Conservation (phyloP, 2,797 vertebrate species). For the Scleropages formosus region DNA sequence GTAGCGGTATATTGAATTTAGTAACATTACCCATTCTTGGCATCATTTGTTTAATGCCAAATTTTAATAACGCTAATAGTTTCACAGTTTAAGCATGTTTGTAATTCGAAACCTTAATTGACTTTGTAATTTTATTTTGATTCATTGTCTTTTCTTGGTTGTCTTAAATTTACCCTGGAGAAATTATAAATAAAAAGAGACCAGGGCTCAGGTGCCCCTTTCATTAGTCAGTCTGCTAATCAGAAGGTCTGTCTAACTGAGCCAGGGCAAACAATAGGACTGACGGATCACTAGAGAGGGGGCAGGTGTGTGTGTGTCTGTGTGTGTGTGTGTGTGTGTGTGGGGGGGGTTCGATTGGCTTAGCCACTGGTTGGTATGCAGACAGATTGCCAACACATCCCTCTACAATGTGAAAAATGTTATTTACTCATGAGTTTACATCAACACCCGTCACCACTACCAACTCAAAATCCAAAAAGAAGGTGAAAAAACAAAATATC, state of each 20-base stretch:
- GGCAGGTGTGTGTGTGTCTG: not conserved
- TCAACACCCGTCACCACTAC: slow-evolving; percentile 6
- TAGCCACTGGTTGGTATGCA: not conserved
- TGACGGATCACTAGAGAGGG: slow-evolving; percentile 49
- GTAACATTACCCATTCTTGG: not conserved
- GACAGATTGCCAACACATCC: no score
- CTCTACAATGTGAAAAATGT: not conserved
- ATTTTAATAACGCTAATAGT: not conserved
- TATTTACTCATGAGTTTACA: not conserved
- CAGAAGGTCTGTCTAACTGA: slow-evolving; percentile 50
- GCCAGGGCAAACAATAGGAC: slow-evolving; percentile 48
- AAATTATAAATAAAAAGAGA: slow-evolving; percentile 41
- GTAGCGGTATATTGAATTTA: no score
- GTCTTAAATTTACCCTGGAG: slow-evolving; percentile 22
- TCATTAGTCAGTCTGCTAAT: slow-evolving; percentile 60
- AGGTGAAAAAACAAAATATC: not conserved
- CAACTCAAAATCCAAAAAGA: not conserved
- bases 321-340: no score
- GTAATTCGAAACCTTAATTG: not conserved
- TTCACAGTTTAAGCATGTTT: not conserved
- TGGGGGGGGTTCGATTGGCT: not conserved
- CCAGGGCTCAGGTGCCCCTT: slow-evolving; percentile 67
- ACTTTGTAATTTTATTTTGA: not conserved
- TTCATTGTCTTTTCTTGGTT: slow-evolving; percentile 19
- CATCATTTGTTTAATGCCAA: not conserved